A percentile compares a stretch with the other conserved stretches of the same genome.
Evolutionary conservation across 1,140 invertebrate genomes (phyloP).

Genomic region (Asobara japonica): DNA sequence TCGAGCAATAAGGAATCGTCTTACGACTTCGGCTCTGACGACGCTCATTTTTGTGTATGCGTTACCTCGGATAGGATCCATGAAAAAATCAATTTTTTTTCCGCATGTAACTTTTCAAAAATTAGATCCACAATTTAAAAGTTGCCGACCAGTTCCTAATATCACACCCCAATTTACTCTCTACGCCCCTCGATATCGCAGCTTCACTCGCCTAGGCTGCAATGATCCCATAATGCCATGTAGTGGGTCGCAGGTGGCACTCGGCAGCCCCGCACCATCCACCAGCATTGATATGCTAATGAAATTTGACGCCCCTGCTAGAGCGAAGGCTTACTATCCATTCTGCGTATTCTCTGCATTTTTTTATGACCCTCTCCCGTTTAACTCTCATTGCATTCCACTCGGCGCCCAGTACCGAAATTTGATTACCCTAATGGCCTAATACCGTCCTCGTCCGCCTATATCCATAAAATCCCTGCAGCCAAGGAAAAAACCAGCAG

Average conservation of each 20-base stretch:
- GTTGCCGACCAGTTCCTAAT: constrained; percentile 24
- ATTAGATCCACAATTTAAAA: neutral
- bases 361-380: constrained; percentile 32
- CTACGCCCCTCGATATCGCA: constrained; percentile 25
- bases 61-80: neutral
- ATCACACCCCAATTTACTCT: constrained; percentile 48
- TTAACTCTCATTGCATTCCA: constrained; percentile 55
- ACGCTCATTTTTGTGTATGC: too few species aligned
- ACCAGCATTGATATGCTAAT: constrained; percentile 69
- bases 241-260: constrained; percentile 65
- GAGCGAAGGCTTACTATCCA: constrained; percentile 10
- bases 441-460: constrained; percentile 53
- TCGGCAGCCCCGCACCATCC: constrained; percentile 58
- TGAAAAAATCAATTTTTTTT: constrained; percentile 8
- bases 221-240: constrained; percentile 64
- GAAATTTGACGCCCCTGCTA: constrained; percentile 66
- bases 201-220: constrained; percentile 30
- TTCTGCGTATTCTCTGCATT: neutral
- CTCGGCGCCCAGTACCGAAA: constrained; percentile 42
- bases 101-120: neutral
- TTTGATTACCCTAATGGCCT: constrained; percentile 62
- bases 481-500: too few species aligned
- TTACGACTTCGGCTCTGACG: too few species aligned
- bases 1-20: too few species aligned
- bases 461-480: too few species aligned